phyloP scores from a whole-genome alignment of 2,888 invertebrate species.

The Apamea monoglypha region DNA sequence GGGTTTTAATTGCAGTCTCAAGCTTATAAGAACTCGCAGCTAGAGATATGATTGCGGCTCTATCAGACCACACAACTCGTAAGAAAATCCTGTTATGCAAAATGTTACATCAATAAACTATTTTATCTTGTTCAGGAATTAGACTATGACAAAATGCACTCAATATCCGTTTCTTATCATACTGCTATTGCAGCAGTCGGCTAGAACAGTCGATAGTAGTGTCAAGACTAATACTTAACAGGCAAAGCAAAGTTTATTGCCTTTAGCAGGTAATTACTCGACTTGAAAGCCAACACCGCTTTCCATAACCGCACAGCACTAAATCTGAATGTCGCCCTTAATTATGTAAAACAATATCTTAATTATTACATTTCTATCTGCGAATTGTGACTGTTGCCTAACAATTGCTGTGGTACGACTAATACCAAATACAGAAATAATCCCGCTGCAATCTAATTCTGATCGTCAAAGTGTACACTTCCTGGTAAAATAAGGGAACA shows the following conservation, averaged over 20 bases:
- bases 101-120: slow-evolving; percentile 22
- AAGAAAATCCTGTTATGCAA: slow-evolving; percentile 15
- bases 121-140: slow-evolving; percentile 10
- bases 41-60: neutral
- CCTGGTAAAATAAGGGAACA: slow-evolving; percentile 60
- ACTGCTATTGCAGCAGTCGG: slow-evolving; percentile 1
- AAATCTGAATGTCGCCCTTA: slow-evolving; percentile 77
- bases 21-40: slow-evolving; percentile 12
- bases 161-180: slow-evolving; percentile 31
- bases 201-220: slow-evolving; percentile 29
- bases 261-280: slow-evolving; percentile 44
- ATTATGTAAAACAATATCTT: slow-evolving; percentile 82
- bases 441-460: slow-evolving; percentile 58
- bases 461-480: slow-evolving; percentile 64
- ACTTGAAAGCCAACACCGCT: slow-evolving; percentile 73
- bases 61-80: slow-evolving; percentile 38
- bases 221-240: slow-evolving; percentile 35
- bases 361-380: slow-evolving; percentile 78
- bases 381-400: slow-evolving; percentile 58
- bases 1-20: slow-evolving; percentile 14
- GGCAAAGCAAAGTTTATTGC: slow-evolving; percentile 35
- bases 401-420: slow-evolving; percentile 53
- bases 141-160: slow-evolving; percentile 39
- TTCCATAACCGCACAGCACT: slow-evolving; percentile 71
- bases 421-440: slow-evolving; percentile 68